Conservation (phyloP, 2,797 vertebrate genomes). For the Lacerta viridis region DNA sequence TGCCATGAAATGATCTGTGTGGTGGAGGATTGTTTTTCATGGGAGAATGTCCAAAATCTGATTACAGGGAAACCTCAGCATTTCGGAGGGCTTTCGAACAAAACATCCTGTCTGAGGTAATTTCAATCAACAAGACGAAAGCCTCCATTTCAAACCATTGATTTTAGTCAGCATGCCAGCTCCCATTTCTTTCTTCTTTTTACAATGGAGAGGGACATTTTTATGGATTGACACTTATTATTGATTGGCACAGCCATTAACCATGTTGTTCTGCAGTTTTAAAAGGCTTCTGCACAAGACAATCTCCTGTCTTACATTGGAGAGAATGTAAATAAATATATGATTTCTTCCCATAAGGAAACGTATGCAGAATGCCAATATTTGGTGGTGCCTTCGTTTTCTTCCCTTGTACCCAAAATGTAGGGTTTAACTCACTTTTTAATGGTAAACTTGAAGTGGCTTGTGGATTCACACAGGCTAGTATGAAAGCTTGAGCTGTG, state of each 20-base stretch:
- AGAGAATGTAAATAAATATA: background rate
- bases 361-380: background rate
- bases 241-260: slow-evolving; percentile 27
- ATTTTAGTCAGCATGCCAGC: slow-evolving; percentile 17
- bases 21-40: background rate
- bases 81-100: background rate
- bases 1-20: too few species aligned
- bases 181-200: slow-evolving; percentile 10
- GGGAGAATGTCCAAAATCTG: slow-evolving; percentile 3
- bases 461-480: too few species aligned
- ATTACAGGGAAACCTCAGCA: background rate
- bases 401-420: background rate
- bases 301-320: background rate
- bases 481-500: background rate
- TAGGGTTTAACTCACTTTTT: background rate
- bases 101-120: background rate
- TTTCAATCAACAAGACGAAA: slow-evolving; percentile 3
- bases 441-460: background rate
- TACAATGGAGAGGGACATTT: slow-evolving; percentile 20
- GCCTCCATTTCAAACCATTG: slow-evolving; percentile 30
- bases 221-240: slow-evolving; percentile 36
- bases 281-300: slow-evolving; percentile 3
- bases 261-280: slow-evolving; percentile 38
- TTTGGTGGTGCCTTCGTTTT: background rate
- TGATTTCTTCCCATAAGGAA: background rate